Conservation (phyloP, 2,113 vertebrate genomes). For the Dolichotis patagonum region DNA sequence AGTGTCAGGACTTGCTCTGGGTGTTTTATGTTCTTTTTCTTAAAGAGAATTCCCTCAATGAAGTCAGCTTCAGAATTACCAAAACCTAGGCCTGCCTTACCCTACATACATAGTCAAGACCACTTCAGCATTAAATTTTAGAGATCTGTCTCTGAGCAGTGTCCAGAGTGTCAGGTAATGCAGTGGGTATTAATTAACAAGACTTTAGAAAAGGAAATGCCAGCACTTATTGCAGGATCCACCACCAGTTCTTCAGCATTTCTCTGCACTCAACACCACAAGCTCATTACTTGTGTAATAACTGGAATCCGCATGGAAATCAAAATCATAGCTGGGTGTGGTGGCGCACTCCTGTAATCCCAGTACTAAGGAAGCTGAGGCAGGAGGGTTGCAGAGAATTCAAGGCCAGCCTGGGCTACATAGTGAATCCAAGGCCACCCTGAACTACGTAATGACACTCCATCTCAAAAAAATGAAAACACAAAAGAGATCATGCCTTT, state of each 20-base stretch:
- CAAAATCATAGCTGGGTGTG: background rate
- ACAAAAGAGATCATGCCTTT: background rate
- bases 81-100: background rate
- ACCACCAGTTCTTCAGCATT: background rate
- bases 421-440: background rate
- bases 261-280: background rate
- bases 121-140: background rate
- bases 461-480: background rate
- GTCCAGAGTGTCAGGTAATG: background rate
- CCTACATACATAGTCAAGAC: background rate
- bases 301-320: background rate
- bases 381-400: background rate
- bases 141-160: background rate
- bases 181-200: background rate
- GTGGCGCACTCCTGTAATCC: background rate
- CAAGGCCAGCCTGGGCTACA: background rate
- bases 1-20: background rate
- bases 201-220: background rate
- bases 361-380: background rate
- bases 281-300: background rate
- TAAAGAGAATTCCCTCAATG: background rate
- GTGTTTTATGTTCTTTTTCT: background rate
- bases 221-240: background rate
- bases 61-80: background rate
- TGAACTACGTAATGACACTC: background rate